Base-by-base conservation (phyloP, 1,140 invertebrate species). In the Prorops nasuta region DNA sequence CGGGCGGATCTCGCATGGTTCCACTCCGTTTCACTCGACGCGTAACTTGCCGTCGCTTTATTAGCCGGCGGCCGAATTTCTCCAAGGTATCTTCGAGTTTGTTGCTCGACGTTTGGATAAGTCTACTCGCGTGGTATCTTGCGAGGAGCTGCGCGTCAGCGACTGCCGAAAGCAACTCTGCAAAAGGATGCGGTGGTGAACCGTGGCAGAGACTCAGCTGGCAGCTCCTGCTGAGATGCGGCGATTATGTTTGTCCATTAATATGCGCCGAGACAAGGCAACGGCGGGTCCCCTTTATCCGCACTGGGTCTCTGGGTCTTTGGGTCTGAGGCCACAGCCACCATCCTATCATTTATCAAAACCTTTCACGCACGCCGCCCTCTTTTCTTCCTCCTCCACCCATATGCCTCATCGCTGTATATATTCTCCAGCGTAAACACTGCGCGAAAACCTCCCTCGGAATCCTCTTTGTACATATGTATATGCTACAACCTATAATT, bases 191-290 rank as follows among this genome's bases (percentile, higher is more conserved):
- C n/a, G n/a, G n/a, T n/a, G n/a, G n/a, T n/a, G n/a, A n/a, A n/a
- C n/a, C n/a, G n/a, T n/a, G n/a, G n/a, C n/a, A n/a, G n/a, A n/a
- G n/a, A n/a, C n/a, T n/a, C 64, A 60, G 51, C 38, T 40, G 58
- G 54, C 54, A 60, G 54, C 64, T 66, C 71, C 69, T 60, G 74
- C 69, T 75, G 74, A 63, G 72, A 71, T 72, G 63, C 66, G 61
- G 65, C 67, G 71, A 76, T 76, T 76, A 74, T 67, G 59, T 69
- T 71, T 71, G 67, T 71, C 69, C 66, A 75, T 76, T 77, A 77
- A 77, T 76, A 74, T 74, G 66, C 68, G 68, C 63, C 53, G 61
- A 64, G 66, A 69, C 69, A 68, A 72, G 67, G 64, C 69, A 64
- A 67, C 58, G 45, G 38, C 54, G 57, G 44, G 58, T 61, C 51